A percentile compares a stretch with the other conserved stretches of the same genome.
Conservation (phyloP, 2,888 invertebrate genomes). For the Volucella inanis region DNA sequence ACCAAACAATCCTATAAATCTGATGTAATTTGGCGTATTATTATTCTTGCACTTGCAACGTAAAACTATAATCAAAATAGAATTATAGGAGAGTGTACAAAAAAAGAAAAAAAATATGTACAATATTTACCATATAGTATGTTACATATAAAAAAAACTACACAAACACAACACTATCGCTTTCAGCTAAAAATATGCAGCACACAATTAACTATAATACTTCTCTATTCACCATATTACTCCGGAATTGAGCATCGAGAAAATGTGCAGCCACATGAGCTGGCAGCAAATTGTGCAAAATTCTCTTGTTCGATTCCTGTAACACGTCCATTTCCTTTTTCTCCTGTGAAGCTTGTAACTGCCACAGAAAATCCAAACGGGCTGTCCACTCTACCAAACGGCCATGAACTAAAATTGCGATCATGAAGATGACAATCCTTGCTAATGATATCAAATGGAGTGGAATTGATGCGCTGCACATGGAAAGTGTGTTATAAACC, state of each 20-base stretch:
- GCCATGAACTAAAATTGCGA: constrained; percentile 93
- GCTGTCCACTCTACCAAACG: constrained; percentile 95
- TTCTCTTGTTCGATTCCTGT: constrained; percentile 93
- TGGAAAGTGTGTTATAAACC: constrained; percentile 48
- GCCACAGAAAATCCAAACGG: constrained; percentile 91
- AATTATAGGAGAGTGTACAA: no score
- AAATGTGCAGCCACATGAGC: constrained; percentile 96
- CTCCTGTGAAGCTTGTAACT: constrained; percentile 94
- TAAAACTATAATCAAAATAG: not conserved
- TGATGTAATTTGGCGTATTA: not conserved
- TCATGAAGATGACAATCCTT: constrained; percentile 91
- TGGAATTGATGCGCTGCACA: constrained; percentile 87
- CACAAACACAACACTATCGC: constrained; percentile 34
- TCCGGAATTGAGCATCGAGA: constrained; percentile 93
- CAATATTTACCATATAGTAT: constrained; percentile 17
- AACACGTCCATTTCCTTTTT: constrained; percentile 96
- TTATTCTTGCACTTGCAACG: constrained; percentile 38
- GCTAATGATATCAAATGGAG: constrained; percentile 90
- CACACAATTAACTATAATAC: constrained; percentile 42
- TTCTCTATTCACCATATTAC: constrained; percentile 88
- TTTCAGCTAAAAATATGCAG: constrained; percentile 51
- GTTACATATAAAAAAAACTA: constrained; percentile 23
- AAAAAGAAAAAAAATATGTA: constrained; percentile 7
- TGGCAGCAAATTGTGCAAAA: constrained; percentile 94
- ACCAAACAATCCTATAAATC: not conserved